These are phyloP conservation scores for Penaeus vannamei DNA, from an alignment of 1,140 invertebrate species.

Conservation along the genomic window DNA sequence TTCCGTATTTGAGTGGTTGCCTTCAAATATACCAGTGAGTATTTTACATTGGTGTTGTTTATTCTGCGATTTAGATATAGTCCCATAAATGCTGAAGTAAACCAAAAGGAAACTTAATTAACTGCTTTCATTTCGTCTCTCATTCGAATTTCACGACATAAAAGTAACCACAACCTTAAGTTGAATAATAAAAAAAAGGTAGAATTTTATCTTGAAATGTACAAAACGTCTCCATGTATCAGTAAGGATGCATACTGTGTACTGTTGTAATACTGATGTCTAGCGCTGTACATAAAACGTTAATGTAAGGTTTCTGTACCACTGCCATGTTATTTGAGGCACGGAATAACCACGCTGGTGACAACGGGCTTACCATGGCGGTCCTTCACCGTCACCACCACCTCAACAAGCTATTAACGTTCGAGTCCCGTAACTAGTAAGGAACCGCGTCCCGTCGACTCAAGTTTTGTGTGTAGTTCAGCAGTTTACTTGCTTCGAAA, in stretches of 20 bases:
- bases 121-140: constrained; percentile 58
- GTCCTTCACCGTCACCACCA: no score
- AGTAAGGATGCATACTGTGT: constrained; percentile 62
- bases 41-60: constrained; percentile 47
- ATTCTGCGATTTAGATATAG: constrained; percentile 42
- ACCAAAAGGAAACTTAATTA: constrained; percentile 53
- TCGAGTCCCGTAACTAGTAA: no score
- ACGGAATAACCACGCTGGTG: constrained; percentile 24
- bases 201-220: constrained; percentile 65
- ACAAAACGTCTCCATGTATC: constrained; percentile 63
- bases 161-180: constrained; percentile 62
- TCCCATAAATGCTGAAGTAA: constrained; percentile 23
- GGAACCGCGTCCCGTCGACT: no score
- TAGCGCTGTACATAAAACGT: constrained; percentile 61
- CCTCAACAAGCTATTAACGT: no score
- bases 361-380: no score
- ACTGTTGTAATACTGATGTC: constrained; percentile 63
- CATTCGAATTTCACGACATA: constrained; percentile 55
- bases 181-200: constrained; percentile 53
- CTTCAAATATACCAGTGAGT: constrained; percentile 58
- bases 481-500: no score
- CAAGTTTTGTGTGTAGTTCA: no score
- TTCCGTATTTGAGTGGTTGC: constrained; percentile 62
- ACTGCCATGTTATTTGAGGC: constrained; percentile 64
- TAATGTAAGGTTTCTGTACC: constrained; percentile 62